phyloP scores from a whole-genome alignment of 2,797 vertebrate genomes.

The Anableps anableps region DNA sequence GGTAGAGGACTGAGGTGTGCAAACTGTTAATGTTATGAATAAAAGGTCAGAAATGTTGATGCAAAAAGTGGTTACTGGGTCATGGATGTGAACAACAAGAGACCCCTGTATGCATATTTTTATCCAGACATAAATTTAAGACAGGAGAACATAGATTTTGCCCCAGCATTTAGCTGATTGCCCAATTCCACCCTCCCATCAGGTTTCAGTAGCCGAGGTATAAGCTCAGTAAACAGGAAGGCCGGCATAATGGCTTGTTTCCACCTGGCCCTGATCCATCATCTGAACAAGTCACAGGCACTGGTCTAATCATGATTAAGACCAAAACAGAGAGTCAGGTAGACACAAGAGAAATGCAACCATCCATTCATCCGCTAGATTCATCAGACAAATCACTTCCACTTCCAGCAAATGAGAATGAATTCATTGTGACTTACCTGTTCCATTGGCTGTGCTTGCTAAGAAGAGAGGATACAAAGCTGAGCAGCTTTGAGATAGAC shows the following conservation, averaged over 20 bases:
- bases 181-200: slow-evolving; percentile 47
- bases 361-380: slow-evolving; percentile 71
- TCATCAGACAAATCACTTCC: slow-evolving; percentile 79
- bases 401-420: slow-evolving; percentile 78
- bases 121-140: slow-evolving; percentile 66
- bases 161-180: slow-evolving; percentile 76
- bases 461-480: slow-evolving; percentile 78
- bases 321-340: slow-evolving; percentile 64
- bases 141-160: slow-evolving; percentile 64
- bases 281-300: slow-evolving; percentile 65
- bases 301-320: slow-evolving; percentile 77
- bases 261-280: slow-evolving; percentile 64
- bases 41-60: slow-evolving; percentile 50
- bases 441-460: slow-evolving; percentile 77
- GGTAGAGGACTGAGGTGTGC: not conserved
- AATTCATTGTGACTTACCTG: slow-evolving; percentile 80
- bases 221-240: slow-evolving; percentile 62
- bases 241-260: slow-evolving; percentile 59
- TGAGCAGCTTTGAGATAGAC: slow-evolving; percentile 76
- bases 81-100: slow-evolving; percentile 23
- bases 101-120: slow-evolving; percentile 41
- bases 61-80: slow-evolving; percentile 26
- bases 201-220: slow-evolving; percentile 41
- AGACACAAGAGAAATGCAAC: slow-evolving; percentile 59
- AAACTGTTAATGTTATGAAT: slow-evolving; percentile 31